Evolutionary conservation across 2,113 vertebrate genomes (phyloP), one percentile per base, ranked within the genome.

Genomic region (Carassius auratus): DNA sequence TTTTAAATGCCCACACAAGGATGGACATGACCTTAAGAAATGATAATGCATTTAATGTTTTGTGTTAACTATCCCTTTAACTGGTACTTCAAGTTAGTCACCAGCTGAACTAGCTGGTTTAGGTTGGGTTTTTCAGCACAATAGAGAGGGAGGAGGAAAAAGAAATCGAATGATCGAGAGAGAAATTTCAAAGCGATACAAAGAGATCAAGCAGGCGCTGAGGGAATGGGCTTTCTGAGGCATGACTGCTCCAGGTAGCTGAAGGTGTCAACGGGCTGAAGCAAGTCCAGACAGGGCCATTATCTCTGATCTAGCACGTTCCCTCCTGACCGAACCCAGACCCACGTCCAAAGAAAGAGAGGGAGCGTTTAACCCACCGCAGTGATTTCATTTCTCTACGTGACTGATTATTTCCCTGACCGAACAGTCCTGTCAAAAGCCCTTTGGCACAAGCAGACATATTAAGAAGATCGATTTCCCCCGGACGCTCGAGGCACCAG

Each of bases 281-380:
- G 84, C 64, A 64, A 38, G 76, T 90, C 84, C 83, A 90, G 91
- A 91, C 91, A 91, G 89, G 87, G 86, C 90, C 89, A 90, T 90
- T 91, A 90, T 90, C 91, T 90, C 73, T 89, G 87, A 91, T 89
- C 83, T 71, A 48, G 17, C 6, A 3, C 17, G 7, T 57, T 57
- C 55, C 86, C 76, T 69, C 38, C 86, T 78, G 78, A 69, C 78
- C 73, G 19, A n/a, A 8, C n/a, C 38, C 42, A 12, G 50, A 19
- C 42, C 81, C 64, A 23, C 66, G 26, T 5, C 7, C 17, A 21
- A 19, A 57, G 55, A 57, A 57, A 57, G 55, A 57, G 66, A 76
- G 88, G 91, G 91, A 90, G 84, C 82, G 89, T 93, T 92, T 64
- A 74, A 59, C 66, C 61, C 50, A 52, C 38, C 66, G 17, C 26